phyloP scores from a whole-genome alignment of 2,888 invertebrate species.

The Sepioteuthis lessoniana region DNA sequence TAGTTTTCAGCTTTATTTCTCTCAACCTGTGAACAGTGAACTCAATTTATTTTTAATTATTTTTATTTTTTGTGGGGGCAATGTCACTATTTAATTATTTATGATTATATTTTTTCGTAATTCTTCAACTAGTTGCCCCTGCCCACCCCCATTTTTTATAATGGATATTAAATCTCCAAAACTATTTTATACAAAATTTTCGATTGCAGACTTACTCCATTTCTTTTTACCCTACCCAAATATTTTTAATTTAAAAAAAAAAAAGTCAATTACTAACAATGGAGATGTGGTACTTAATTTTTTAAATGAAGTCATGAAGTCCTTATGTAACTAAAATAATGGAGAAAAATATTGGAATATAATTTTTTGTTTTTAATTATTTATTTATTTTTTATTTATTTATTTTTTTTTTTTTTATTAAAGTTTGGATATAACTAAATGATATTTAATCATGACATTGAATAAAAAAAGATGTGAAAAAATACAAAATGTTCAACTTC shows the following conservation, averaged over 20 bases:
- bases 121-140: not conserved
- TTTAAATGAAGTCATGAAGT: too few relatives aligned
- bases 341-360: too few relatives aligned
- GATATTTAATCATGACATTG: not conserved
- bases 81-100: not conserved
- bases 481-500: not conserved
- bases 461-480: not conserved
- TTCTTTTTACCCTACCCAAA: not conserved
- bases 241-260: not conserved
- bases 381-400: too few relatives aligned
- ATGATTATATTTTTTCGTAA: not conserved
- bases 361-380: too few relatives aligned
- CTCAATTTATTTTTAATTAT: not conserved
- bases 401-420: not conserved
- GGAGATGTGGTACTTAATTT: too few relatives aligned
- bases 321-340: too few relatives aligned
- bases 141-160: not conserved
- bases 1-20: not conserved
- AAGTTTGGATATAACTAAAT: not conserved
- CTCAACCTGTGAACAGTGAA: not conserved
- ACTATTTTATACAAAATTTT: conserved; percentile 5
- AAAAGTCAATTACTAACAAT: not conserved
- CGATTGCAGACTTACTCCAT: not conserved
- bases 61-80: not conserved
- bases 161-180: not conserved